A percentile compares a stretch with the other conserved stretches of the same genome.
Evolutionary conservation across 2,888 invertebrate genomes (phyloP).

Genomic region (Cordylochernes scorpioides): DNA sequence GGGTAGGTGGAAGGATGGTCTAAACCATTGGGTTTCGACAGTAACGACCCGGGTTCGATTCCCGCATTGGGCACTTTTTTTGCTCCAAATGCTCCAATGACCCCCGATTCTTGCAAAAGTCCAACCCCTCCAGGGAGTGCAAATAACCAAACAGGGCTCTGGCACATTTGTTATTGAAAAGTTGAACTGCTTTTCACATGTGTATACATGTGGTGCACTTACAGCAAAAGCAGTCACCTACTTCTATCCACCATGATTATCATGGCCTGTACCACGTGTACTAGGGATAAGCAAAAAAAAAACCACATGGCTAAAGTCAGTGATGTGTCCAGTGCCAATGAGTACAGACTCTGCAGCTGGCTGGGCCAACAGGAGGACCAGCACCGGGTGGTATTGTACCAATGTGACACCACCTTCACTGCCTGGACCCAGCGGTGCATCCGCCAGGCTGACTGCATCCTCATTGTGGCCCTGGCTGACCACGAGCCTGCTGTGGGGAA

Average conservation of each 20-base stretch:
- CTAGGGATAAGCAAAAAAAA: neutral
- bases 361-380: slow-evolving; percentile 93
- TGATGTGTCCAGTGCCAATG: slow-evolving; percentile 35
- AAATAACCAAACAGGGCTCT: too few species aligned
- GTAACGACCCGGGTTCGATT: too few species aligned
- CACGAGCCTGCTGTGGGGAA: slow-evolving; percentile 62
- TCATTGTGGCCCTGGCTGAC: slow-evolving; percentile 77
- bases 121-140: too few species aligned
- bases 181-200: too few species aligned
- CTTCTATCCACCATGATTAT: neutral
- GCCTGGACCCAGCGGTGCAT: slow-evolving; percentile 90
- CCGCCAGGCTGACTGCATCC: slow-evolving; percentile 84
- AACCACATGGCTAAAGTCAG: neutral
- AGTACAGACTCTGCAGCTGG: slow-evolving; percentile 86
- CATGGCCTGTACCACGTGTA: neutral
- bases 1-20: too few species aligned
- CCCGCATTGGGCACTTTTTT: too few species aligned
- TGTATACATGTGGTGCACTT: too few species aligned
- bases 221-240: too few species aligned
- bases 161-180: too few species aligned
- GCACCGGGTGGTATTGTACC: slow-evolving; percentile 74
- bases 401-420: slow-evolving; percentile 71
- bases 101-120: too few species aligned
- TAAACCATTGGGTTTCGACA: too few species aligned
- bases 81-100: too few species aligned